A percentile compares a stretch with the other conserved stretches of the same genome.
Conservation (phyloP, 2,797 vertebrate species). For the Phalloptychus januarius region DNA sequence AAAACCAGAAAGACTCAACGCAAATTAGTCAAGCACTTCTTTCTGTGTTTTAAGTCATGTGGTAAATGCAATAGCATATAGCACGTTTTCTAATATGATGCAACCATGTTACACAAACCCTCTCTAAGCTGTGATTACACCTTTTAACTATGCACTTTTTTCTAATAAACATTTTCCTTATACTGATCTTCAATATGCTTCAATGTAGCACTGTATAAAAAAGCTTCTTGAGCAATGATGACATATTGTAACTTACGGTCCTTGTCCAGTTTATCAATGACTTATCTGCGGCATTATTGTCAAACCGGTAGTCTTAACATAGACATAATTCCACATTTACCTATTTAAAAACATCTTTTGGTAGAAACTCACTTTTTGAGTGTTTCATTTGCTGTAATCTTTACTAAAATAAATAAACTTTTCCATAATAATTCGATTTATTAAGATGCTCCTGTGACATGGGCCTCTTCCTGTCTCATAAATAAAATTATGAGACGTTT, state of each 20-base stretch:
- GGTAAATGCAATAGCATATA: not conserved
- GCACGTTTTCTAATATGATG: not conserved
- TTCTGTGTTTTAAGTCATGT: not conserved
- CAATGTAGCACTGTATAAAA: not conserved
- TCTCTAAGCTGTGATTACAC: not conserved
- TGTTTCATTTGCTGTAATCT: not conserved
- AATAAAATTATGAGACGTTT: no score
- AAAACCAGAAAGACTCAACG: not conserved
- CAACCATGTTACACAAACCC: not conserved
- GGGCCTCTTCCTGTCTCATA: no score
- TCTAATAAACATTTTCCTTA: not conserved
- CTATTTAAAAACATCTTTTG: not conserved
- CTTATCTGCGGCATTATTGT: not conserved
- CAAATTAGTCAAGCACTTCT: not conserved
- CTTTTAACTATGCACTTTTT: not conserved
- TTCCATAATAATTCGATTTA: not conserved
- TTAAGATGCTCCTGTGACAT: not conserved
- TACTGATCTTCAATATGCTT: not conserved
- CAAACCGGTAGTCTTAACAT: not conserved
- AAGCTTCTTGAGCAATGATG: not conserved
- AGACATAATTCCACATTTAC: not conserved
- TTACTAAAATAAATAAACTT: not conserved
- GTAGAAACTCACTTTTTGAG: not conserved
- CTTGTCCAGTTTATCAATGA: not conserved
- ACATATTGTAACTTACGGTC: not conserved